phyloP scores from a whole-genome alignment of 2,113 vertebrate genomes.

The Rafetus swinhoei region DNA sequence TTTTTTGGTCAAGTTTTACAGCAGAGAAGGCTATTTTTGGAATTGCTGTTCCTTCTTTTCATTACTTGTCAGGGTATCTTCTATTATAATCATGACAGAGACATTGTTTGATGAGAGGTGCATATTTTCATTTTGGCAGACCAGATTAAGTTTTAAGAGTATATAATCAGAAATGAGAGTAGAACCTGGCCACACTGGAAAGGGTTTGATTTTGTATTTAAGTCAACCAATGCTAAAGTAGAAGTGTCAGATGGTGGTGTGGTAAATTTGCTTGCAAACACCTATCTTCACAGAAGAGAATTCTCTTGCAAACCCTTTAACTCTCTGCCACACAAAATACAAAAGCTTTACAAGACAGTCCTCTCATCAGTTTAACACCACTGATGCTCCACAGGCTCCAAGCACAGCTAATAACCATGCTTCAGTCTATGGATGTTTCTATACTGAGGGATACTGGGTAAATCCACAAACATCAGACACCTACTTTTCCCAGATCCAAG shows the following conservation, averaged over 20 bases:
- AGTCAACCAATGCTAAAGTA: not conserved
- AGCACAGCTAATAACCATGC: not conserved
- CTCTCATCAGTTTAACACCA: rapidly evolving
- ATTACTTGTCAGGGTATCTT: not conserved
- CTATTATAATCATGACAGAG: not conserved
- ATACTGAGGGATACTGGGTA: not conserved
- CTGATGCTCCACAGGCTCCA: not conserved
- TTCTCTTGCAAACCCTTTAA: not conserved
- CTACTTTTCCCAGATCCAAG: not conserved
- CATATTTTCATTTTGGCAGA: not conserved
- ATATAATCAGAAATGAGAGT: conserved; percentile 6
- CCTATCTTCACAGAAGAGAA: not conserved
- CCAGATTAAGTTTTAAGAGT: not conserved
- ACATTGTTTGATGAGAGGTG: not conserved
- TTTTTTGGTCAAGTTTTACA: not conserved
- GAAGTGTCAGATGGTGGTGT: not conserved
- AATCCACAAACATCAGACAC: no score
- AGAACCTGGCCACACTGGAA: not conserved
- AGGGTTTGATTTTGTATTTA: not conserved
- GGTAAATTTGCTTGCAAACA: not conserved
- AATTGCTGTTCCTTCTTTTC: not conserved
- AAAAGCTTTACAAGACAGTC: not conserved
- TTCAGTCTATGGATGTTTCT: not conserved
- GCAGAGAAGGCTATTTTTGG: not conserved
- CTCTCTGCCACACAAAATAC: not conserved